A percentile compares a stretch with the other conserved stretches of the same genome.
These are phyloP conservation scores for Channa maculata DNA, from an alignment of 2,113 vertebrate species.

Conservation along the genomic window DNA sequence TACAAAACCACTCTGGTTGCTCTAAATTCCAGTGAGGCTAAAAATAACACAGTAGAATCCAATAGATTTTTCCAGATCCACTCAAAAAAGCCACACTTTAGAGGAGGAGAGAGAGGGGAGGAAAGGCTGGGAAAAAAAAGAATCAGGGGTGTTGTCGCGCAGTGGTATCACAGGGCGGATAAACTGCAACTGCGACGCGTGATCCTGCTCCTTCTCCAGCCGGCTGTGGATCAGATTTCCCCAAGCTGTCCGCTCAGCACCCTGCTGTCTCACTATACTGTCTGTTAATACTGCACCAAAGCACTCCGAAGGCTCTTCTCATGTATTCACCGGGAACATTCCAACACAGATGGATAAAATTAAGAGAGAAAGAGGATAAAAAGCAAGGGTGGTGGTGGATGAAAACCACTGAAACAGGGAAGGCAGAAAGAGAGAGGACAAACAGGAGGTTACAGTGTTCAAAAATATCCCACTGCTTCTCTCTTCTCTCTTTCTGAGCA, in stretches of 20 bases:
- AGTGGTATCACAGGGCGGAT: conserved; percentile 71
- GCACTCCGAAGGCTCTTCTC: conserved; percentile 66
- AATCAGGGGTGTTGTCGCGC: conserved; percentile 73
- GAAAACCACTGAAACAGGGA: conserved; percentile 31
- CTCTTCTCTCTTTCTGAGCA: conserved; percentile 6
- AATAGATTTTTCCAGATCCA: conserved; percentile 28
- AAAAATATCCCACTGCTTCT: conserved; percentile 48
- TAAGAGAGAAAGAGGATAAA: conserved; percentile 21
- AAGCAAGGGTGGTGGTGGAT: conserved; percentile 4
- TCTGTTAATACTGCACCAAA: conserved; percentile 75
- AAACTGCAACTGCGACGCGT: conserved; percentile 71
- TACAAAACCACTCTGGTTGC: conserved; percentile 35
- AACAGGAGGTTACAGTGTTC: conserved; percentile 30
- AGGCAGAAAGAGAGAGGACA: conserved; percentile 22
- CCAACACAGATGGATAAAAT: conserved; percentile 70
- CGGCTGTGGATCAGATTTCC: conserved; percentile 73
- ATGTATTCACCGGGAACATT: conserved; percentile 72
- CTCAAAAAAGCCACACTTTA: conserved; percentile 48
- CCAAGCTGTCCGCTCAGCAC: conserved; percentile 71
- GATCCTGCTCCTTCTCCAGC: conserved; percentile 68
- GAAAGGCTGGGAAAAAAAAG: neutral
- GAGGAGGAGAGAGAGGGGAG: conserved; percentile 17
- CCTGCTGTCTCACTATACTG: conserved; percentile 54
- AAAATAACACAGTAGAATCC: conserved; percentile 55
- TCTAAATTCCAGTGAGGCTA: conserved; percentile 42